Conservation (phyloP, 1,140 invertebrate genomes). For the Pemphigus obesinymphae region DNA sequence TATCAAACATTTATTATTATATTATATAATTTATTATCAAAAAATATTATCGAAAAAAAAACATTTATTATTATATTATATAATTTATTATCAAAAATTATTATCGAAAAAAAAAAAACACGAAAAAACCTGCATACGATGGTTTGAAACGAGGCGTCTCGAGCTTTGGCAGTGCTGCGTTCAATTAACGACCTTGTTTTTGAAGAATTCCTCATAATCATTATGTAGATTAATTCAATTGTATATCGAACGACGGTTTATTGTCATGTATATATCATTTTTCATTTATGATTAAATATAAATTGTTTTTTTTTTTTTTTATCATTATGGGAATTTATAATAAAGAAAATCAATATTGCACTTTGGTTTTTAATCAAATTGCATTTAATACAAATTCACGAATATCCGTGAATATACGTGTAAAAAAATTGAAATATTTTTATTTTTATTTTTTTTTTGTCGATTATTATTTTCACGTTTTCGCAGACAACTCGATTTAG, state of each 20-base stretch:
- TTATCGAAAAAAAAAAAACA: neutral
- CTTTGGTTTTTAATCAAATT: too few species aligned
- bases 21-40: too few species aligned
- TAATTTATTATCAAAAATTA: too few species aligned
- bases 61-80: too few species aligned
- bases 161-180: neutral
- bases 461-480: neutral
- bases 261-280: neutral
- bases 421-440: neutral
- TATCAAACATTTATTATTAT: too few species aligned
- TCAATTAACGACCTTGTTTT: conserved; percentile 12
- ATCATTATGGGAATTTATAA: neutral
- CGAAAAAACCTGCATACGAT: too few species aligned
- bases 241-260: neutral
- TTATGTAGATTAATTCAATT: conserved; percentile 27
- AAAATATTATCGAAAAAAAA: too few species aligned
- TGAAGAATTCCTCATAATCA: neutral
- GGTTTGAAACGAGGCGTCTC: neutral
- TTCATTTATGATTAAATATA: neutral
- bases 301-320: neutral
- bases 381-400: neutral
- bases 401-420: neutral
- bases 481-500: neutral
- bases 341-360: too few species aligned
- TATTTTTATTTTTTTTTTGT: neutral